Percentiles rank a stretch among this genome's conserved stretches.
Evolutionary conservation across 2,888 invertebrate genomes (phyloP).

Genomic region (Acanthosepion pharaonis): DNA sequence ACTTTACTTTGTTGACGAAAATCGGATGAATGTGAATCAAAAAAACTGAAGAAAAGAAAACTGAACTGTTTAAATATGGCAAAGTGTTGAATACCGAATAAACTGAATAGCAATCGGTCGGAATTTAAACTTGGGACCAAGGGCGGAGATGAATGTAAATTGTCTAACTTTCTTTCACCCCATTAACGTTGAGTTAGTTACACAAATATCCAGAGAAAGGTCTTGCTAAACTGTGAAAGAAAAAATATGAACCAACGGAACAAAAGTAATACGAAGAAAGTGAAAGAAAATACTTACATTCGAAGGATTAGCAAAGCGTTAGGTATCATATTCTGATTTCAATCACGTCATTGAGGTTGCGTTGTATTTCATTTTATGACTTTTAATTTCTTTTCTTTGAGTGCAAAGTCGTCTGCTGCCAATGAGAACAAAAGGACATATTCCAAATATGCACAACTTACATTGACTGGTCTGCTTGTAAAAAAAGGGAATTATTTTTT

Average conservation of each 20-base stretch:
- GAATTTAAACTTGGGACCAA: not conserved
- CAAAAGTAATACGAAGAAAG: not conserved
- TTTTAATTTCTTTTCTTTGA: too few relatives aligned
- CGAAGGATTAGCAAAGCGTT: not conserved
- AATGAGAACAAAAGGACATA: too few relatives aligned
- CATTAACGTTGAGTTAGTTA: not conserved
- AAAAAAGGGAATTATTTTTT: too few relatives aligned
- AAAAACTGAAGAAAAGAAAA: not conserved
- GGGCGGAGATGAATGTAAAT: not conserved
- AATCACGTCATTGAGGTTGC: not conserved
- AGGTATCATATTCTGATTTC: not conserved
- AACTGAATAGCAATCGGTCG: not conserved
- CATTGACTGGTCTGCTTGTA: too few relatives aligned
- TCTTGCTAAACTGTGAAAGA: not conserved
- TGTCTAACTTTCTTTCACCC: not conserved
- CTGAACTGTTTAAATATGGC: not conserved
- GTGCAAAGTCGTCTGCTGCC: too few relatives aligned
- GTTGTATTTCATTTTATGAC: not conserved
- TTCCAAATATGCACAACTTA: too few relatives aligned
- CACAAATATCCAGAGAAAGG: not conserved
- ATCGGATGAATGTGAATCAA: not conserved
- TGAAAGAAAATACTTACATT: not conserved
- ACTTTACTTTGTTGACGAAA: constrained; percentile 15
- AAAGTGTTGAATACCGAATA: not conserved
- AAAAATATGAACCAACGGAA: not conserved